These are phyloP conservation scores for Panonychus citri DNA, from an alignment of 1,140 invertebrate species.

Conservation along the genomic window DNA sequence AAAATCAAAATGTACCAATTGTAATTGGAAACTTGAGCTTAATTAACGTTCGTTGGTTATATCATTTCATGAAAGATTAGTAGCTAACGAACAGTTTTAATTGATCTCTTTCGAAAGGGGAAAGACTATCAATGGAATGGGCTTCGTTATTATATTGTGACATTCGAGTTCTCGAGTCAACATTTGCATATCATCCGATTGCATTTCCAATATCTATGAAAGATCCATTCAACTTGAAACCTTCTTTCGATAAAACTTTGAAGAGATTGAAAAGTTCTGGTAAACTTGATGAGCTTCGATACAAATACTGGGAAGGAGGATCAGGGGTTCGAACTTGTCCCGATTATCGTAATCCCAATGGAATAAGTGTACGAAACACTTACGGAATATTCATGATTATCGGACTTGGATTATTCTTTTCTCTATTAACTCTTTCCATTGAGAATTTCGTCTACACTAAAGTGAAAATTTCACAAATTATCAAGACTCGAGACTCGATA, in stretches of 20 bases:
- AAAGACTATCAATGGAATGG: slow-evolving; percentile 44
- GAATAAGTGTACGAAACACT: slow-evolving; percentile 90
- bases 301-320: slow-evolving; percentile 82
- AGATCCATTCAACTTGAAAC: slow-evolving; percentile 51
- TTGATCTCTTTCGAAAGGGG: too few species aligned
- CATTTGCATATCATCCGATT: slow-evolving; percentile 87
- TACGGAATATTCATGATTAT: slow-evolving; percentile 89
- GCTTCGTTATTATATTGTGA: slow-evolving; percentile 63
- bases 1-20: too few species aligned
- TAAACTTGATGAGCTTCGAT: slow-evolving; percentile 70
- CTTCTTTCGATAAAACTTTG: slow-evolving; percentile 28
- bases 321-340: slow-evolving; percentile 26
- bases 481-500: too few species aligned
- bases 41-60: too few species aligned
- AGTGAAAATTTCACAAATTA: too few species aligned
- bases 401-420: slow-evolving; percentile 69
- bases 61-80: too few species aligned
- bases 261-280: slow-evolving; percentile 42
- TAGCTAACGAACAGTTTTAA: too few species aligned
- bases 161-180: slow-evolving; percentile 64
- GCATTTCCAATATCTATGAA: slow-evolving; percentile 77
- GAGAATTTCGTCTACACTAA: slow-evolving; percentile 26
- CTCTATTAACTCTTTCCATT: slow-evolving; percentile 64
- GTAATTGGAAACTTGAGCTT: too few species aligned
- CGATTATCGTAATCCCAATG: slow-evolving; percentile 19